Base-by-base conservation (phyloP, 92 coral and sea anemone genomes). In the Chrysogorgia sp. region DNA sequence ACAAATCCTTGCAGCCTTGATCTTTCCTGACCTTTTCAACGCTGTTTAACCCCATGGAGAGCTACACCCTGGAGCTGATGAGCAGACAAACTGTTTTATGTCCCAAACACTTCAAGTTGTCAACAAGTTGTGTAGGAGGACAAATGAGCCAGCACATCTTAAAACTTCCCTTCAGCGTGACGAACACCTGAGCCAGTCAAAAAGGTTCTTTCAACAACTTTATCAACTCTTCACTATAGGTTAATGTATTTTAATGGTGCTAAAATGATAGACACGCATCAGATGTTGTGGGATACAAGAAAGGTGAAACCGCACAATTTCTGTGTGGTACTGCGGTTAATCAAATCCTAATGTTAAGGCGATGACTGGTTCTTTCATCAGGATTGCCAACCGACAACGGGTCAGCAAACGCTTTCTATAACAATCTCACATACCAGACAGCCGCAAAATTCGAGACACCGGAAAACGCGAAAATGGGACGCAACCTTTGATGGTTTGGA, bases 21-120 rank as follows among this genome's bases (percentile, higher is more conserved):
- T 37, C 6, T 15, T 47, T 47, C 10, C 2, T 47, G 53, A 47
- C 50, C 50, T 40, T 65, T 26, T 65, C 72, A 65, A 65, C 72
- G 28, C 49, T 14, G 72, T 65, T 34, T 31, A 59, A 23, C 65
- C 72, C 29, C 72, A 65, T 32, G 49, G 25, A 65, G 72, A 28
- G 72, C 53, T 47, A 37, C 6, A 12, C 2, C n/a, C n/a, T 47
- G 53, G 7, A 12, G n/a, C 53, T 7, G 53, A 47, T 47, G 53
- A 15, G 17, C 53, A 47, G 53, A 47, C 53, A 15, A 15, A 47
- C 53, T 47, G 53, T 47, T 47, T 7, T 6, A 47, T 47, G 53
- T 47, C 15, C n/a, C n/a, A 15, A 6, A n/a, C 53, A 47, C 53
- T 47, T 47, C n/a, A 47, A 2, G 15, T 47, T 47, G 53, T 47